phyloP scores from a whole-genome alignment of 2,888 invertebrate genomes.

The Melipona beecheii region DNA sequence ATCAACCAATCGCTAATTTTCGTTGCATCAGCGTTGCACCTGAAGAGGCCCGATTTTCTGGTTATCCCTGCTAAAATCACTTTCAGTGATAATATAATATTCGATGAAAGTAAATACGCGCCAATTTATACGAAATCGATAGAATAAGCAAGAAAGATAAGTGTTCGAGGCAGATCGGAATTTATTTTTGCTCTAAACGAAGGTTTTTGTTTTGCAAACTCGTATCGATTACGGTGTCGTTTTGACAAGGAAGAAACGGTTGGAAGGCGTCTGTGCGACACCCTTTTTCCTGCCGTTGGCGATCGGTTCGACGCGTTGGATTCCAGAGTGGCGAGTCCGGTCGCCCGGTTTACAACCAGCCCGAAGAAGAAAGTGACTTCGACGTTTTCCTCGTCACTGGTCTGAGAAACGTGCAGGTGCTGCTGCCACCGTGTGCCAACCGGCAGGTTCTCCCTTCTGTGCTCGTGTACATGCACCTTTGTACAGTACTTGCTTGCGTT shows the following conservation, averaged over 20 bases:
- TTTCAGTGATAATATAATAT: too few relatives aligned
- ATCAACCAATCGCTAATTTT: too few relatives aligned
- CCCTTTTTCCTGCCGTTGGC: conserved; percentile 12
- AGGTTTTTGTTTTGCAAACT: not conserved
- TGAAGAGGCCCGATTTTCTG: too few relatives aligned
- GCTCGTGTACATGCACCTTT: not conserved
- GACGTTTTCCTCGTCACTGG: conserved; percentile 59
- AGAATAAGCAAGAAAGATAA: too few relatives aligned
- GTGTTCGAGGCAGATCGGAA: not conserved
- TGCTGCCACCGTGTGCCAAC: not conserved
- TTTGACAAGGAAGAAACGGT: not conserved
- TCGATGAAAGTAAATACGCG: too few relatives aligned
- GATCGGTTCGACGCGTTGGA: conserved; percentile 32
- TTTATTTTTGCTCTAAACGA: not conserved
- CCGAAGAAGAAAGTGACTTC: conserved; percentile 52
- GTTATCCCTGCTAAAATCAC: too few relatives aligned
- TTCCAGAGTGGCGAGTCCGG: conserved; percentile 24
- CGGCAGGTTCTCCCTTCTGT: conserved; percentile 41
- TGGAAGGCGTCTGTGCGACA: not conserved
- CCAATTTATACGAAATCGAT: too few relatives aligned
- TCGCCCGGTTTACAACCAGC: conserved; percentile 28
- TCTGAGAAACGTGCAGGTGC: conserved; percentile 46
- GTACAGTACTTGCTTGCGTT: not conserved
- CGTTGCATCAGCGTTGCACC: too few relatives aligned
- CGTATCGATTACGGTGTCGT: not conserved